Evolutionary conservation across 2,888 invertebrate genomes (phyloP).

Genomic region (Brenthis daphne): DNA sequence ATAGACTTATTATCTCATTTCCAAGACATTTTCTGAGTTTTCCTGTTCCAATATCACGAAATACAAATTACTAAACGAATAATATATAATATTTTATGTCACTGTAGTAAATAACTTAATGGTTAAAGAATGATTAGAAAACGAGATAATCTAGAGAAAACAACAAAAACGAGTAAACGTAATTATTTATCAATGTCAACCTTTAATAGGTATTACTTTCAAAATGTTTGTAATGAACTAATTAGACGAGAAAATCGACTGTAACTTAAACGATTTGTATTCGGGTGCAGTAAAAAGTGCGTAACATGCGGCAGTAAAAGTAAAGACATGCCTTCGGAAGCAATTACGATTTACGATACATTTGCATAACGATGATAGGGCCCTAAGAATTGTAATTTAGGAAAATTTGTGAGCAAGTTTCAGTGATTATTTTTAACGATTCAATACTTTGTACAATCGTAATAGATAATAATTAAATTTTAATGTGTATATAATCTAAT

Average conservation of each 20-base stretch:
- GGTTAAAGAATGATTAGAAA: conserved; percentile 13
- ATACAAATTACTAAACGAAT: conserved; percentile 1
- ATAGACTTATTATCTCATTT: too few relatives aligned
- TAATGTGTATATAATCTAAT: too few relatives aligned
- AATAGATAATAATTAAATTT: too few relatives aligned
- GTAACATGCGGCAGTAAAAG: conserved; percentile 49
- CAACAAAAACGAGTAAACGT: conserved; percentile 13
- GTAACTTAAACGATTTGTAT: conserved; percentile 50
- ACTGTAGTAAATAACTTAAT: neutral
- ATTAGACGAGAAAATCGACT: conserved; percentile 44
- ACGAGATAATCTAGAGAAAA: conserved; percentile 19
- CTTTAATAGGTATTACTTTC: conserved; percentile 10
- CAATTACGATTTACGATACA: neutral
- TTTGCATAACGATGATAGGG: neutral
- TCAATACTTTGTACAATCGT: too few relatives aligned
- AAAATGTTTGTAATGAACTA: conserved; percentile 41
- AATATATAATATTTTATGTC: neutral
- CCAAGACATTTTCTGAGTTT: too few relatives aligned
- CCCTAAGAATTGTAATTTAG: too few relatives aligned
- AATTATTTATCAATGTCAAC: conserved; percentile 21
- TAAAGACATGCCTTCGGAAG: conserved; percentile 36
- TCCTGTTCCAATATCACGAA: neutral
- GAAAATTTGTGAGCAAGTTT: too few relatives aligned
- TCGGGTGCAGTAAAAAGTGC: conserved; percentile 46
- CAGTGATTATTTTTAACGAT: too few relatives aligned